A percentile compares a stretch with the other conserved stretches of the same genome.
These are phyloP conservation scores for Strigamia transsilvanica DNA, from an alignment of 2,888 invertebrate species.

Conservation along the genomic window DNA sequence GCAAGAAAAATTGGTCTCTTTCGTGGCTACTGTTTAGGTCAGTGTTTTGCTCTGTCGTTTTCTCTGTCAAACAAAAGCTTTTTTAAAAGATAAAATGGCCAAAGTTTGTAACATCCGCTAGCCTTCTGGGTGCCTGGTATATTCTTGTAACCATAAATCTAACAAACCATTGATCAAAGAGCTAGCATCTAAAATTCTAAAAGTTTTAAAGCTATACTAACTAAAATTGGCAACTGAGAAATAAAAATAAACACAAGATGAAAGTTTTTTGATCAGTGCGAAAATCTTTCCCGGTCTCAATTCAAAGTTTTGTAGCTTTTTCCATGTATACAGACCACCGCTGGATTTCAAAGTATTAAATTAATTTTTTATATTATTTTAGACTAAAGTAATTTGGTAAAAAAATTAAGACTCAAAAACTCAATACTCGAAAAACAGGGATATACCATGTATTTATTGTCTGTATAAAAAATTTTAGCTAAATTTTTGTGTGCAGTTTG, in stretches of 20 bases:
- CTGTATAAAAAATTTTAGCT: conserved; percentile 36
- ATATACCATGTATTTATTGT: conserved; percentile 50
- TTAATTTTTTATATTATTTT: conserved; percentile 42
- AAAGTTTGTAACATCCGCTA: conserved; percentile 51
- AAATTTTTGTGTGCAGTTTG: conserved; percentile 51
- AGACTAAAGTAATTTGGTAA: conserved; percentile 37
- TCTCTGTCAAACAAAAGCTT: conserved; percentile 8
- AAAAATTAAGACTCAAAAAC: conserved; percentile 8
- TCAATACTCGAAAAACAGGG: conserved; percentile 46
- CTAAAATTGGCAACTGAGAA: neutral
- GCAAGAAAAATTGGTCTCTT: conserved; percentile 50
- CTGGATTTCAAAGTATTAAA: conserved; percentile 48
- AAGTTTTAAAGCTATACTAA: neutral
- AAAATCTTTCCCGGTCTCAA: conserved; percentile 43
- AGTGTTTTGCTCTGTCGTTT: conserved; percentile 54
- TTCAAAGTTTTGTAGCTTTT: conserved; percentile 48
- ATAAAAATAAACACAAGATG: neutral
- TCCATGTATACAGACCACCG: conserved; percentile 31
- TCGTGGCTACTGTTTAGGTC: conserved; percentile 52
- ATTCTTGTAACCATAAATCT: conserved; percentile 30
- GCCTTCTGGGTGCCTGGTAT: conserved; percentile 54
- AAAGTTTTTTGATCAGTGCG: conserved; percentile 29
- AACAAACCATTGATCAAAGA: conserved; percentile 16
- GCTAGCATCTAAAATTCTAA: neutral
- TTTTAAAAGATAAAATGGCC: conserved; percentile 36